These are phyloP conservation scores for Tragelaphus imberbis DNA, from an alignment of 2,113 vertebrate species.

Conservation along the genomic window DNA sequence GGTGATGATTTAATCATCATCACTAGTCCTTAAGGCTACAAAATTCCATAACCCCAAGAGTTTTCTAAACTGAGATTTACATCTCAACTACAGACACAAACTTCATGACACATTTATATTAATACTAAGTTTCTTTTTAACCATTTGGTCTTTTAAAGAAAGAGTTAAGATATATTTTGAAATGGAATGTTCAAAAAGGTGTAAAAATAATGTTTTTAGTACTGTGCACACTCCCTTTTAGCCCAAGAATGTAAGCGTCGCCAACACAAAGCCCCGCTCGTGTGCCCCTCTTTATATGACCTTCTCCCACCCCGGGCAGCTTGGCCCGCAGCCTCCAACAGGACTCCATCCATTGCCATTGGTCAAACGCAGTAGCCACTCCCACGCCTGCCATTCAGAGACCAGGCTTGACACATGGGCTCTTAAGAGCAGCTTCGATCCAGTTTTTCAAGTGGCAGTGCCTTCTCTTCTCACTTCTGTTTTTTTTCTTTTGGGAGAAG, in stretches of 20 bases:
- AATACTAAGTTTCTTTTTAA: not conserved
- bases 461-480: not conserved
- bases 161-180: not conserved
- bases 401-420: not conserved
- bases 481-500: not conserved
- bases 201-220: not conserved
- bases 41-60: not conserved
- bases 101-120: not conserved
- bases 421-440: not conserved
- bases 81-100: not conserved
- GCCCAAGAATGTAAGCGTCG: not conserved
- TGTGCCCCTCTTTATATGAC: no score
- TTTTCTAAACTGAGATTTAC: not conserved
- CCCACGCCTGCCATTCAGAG: not conserved
- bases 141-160: not conserved
- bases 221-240: not conserved
- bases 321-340: not conserved
- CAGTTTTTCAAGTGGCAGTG: not conserved
- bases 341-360: not conserved
- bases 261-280: no score
- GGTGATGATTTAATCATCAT: not conserved
- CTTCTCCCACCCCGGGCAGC: accelerated
- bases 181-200: not conserved
- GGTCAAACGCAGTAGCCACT: not conserved
- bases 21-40: accelerated